A percentile compares a stretch with the other conserved stretches of the same genome.
Evolutionary conservation across 2,888 invertebrate genomes (phyloP).

Genomic region (Linnaemya tessellans): DNA sequence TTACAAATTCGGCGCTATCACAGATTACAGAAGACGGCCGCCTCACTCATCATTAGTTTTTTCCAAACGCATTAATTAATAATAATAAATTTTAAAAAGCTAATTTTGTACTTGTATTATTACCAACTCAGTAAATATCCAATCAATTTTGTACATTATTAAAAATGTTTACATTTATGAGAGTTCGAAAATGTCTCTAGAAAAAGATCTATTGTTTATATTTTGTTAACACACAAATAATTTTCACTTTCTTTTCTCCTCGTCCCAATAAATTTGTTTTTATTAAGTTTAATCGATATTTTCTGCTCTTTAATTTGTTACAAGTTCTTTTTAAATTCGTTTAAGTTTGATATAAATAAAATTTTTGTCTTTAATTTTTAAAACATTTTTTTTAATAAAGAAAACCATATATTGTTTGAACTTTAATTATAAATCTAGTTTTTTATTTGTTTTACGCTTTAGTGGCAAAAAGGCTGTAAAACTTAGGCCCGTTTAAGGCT

Average conservation of each 20-base stretch:
- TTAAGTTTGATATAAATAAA: constrained; percentile 50
- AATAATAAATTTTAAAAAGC: no score
- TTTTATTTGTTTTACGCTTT: not conserved
- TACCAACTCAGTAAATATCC: no score
- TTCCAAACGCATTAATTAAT: no score
- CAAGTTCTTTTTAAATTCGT: constrained; percentile 44
- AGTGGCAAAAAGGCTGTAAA: not conserved
- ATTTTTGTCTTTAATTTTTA: constrained; percentile 23
- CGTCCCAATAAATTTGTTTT: constrained; percentile 29
- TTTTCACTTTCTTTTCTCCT: not conserved
- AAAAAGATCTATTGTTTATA: not conserved
- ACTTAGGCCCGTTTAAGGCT: not conserved
- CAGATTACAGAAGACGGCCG: no score
- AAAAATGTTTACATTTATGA: constrained; percentile 16
- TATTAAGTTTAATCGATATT: constrained; percentile 49
- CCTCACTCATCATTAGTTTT: no score
- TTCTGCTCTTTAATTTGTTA: constrained; percentile 42
- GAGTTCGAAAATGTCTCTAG: not conserved
- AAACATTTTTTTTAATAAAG: constrained; percentile 40
- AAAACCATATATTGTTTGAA: not conserved
- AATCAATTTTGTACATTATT: no score
- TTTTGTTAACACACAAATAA: not conserved
- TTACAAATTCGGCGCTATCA: no score
- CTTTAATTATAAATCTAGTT: not conserved
- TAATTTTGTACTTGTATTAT: no score